phyloP scores from a whole-genome alignment of 2,888 invertebrate genomes.

The Trichogramma evanescens region DNA sequence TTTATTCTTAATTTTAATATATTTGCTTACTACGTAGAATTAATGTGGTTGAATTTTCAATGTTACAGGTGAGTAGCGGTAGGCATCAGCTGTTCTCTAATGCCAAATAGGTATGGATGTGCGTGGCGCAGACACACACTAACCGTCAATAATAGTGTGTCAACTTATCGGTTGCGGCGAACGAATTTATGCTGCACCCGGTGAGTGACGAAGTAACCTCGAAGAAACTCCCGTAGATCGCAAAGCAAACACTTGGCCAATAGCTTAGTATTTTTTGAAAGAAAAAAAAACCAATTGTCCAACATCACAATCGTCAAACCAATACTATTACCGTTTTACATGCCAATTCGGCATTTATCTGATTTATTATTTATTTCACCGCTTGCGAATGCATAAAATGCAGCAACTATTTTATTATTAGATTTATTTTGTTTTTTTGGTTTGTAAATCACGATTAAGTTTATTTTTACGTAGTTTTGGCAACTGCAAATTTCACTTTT shows the following conservation, averaged over 20 bases:
- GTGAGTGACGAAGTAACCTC: conserved; percentile 44
- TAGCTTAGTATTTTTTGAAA: conserved; percentile 18
- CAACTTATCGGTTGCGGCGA: conserved; percentile 47
- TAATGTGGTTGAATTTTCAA: conserved; percentile 6
- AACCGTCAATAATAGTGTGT: conserved; percentile 38
- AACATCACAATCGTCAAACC: conserved; percentile 8
- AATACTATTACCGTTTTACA: background rate
- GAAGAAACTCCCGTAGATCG: conserved; percentile 30
- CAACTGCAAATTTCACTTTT: no score
- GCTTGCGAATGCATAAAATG: no score
- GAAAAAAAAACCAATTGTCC: background rate
- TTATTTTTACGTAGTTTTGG: no score
- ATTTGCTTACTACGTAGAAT: background rate
- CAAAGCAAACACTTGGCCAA: conserved; percentile 37
- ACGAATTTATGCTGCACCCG: conserved; percentile 45
- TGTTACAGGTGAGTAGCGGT: conserved; percentile 48
- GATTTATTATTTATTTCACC: no score
- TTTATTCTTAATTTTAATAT: background rate
- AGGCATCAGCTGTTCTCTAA: conserved; percentile 46
- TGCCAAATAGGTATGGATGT: conserved; percentile 49
- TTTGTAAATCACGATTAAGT: no score
- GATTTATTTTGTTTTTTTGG: no score
- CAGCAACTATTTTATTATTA: no score
- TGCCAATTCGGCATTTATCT: no score
- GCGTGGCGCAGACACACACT: conserved; percentile 31